Base-by-base conservation (phyloP, 1,140 invertebrate genomes). In the Streblospio benedicti region DNA sequence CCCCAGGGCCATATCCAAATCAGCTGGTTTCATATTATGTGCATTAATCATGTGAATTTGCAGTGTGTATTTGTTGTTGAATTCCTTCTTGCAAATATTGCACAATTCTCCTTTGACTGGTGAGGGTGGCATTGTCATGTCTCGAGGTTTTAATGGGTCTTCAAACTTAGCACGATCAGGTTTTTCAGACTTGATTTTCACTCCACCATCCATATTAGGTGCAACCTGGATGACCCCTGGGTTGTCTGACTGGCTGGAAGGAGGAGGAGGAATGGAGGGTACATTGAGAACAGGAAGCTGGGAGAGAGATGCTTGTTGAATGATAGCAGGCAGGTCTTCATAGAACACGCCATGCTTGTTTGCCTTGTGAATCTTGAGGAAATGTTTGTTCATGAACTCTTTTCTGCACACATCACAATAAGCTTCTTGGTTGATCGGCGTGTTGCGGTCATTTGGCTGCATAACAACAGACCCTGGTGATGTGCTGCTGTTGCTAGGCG, bases 361-460 rank as follows among this genome's bases (percentile, higher is more conserved):
- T 54, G 82, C 80, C 69, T 82, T 81, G 71, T 84, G 83, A 25
- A 81, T 78, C 60, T 81, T 77, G 23, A 84, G 67, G 58, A 80
- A 81, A 64, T 81, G 81, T 62, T 79, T 80, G 59, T 79, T 78
- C 50, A 82, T 82, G 64, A 84, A 81, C 65, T 83, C 81, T 60
- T 80, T 76, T 57, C 80, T 74, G 73, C 83, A 85, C 31, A 85
- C 65, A 57, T 80, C 79, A 76, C 93, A 96, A 74, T 94, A 97
- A 3, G 91, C 93, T 79, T 95, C 93, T 25, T 86, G 88, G 71
- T 62, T 75, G 71, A 64, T 52, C 9, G 12, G 12, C 53, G 43
- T 56, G 4, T 20, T 18, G 12, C 53, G 30, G 32, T 56, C 53
- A 4, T 18, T 9, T 66, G 60, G 14, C 23, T 38, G 32, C 16